Percentiles rank a stretch among this genome's conserved stretches.
phyloP scores from a whole-genome alignment of 2,113 vertebrate genomes.

The Lucifuga dentata region DNA sequence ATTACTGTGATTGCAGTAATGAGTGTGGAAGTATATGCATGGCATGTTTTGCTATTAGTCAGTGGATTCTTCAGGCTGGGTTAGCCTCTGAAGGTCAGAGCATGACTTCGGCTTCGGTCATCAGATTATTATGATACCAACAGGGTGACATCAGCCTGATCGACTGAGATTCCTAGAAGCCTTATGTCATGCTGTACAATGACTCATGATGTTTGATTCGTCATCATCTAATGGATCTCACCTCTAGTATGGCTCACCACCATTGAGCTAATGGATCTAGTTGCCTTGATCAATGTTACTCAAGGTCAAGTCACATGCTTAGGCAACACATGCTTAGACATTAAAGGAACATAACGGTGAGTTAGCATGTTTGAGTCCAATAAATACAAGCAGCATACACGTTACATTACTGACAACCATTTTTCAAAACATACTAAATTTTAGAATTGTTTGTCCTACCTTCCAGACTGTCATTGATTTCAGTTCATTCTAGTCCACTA shows the following conservation, averaged over 20 bases:
- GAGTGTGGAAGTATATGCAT: background rate
- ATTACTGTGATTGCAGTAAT: slow-evolving; percentile 4
- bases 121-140: slow-evolving; percentile 57
- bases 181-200: slow-evolving; percentile 58
- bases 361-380: too few relatives aligned
- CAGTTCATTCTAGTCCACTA: too few relatives aligned
- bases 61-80: slow-evolving; percentile 20
- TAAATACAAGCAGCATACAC: too few relatives aligned
- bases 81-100: slow-evolving; percentile 54
- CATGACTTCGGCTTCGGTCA: slow-evolving; percentile 45
- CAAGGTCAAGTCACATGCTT: slow-evolving; percentile 55
- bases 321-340: too few relatives aligned
- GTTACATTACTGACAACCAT: too few relatives aligned
- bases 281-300: slow-evolving; percentile 51
- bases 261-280: slow-evolving; percentile 58
- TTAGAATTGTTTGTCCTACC: too few relatives aligned
- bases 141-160: slow-evolving; percentile 59
- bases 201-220: slow-evolving; percentile 65
- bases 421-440: too few relatives aligned
- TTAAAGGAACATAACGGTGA: too few relatives aligned
- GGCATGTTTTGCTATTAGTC: slow-evolving; percentile 5
- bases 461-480: too few relatives aligned
- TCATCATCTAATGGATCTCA: slow-evolving; percentile 65
- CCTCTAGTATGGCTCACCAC: slow-evolving; percentile 37
- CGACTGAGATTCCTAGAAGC: slow-evolving; percentile 65